Conservation (phyloP, 2,797 vertebrate species). For the Forpus xanthops region DNA sequence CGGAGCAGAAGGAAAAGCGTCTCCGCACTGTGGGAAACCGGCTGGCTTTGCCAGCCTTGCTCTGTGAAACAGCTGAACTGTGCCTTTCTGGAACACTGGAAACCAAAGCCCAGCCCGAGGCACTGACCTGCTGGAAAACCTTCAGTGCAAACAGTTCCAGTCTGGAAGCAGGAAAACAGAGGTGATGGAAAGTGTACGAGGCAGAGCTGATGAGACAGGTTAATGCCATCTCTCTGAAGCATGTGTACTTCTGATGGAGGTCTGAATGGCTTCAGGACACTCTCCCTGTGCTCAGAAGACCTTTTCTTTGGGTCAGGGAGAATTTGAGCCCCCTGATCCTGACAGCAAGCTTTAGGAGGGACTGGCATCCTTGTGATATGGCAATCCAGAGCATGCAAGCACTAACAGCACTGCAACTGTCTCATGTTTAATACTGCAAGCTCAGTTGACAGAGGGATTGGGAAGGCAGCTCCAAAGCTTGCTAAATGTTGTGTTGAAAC, state of each 20-base stretch:
- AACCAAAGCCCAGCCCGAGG: not conserved
- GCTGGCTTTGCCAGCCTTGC: not conserved
- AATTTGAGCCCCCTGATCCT: not conserved
- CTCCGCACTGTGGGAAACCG: conserved; percentile 17
- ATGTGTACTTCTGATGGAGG: fast-evolving
- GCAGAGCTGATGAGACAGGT: not conserved
- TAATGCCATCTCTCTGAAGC: not conserved
- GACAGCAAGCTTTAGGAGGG: not conserved
- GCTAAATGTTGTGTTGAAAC: not conserved
- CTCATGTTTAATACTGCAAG: fast-evolving
- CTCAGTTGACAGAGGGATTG: not conserved
- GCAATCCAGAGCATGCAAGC: not conserved
- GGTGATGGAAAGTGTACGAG: not conserved
- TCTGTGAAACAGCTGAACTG: not conserved
- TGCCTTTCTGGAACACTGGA: not conserved
- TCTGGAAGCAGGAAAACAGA: not conserved
- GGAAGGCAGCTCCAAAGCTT: not conserved
- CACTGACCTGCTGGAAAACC: not conserved
- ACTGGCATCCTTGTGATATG: fast-evolving
- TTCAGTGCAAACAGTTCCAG: not conserved
- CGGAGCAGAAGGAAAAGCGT: not conserved
- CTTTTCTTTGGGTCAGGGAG: not conserved
- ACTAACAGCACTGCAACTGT: not conserved
- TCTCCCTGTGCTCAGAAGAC: not conserved
- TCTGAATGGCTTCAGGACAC: not conserved